Base-by-base conservation (phyloP, 37 sponge, comb jelly and placozoan genomes). In the Bolinopsis microptera region DNA sequence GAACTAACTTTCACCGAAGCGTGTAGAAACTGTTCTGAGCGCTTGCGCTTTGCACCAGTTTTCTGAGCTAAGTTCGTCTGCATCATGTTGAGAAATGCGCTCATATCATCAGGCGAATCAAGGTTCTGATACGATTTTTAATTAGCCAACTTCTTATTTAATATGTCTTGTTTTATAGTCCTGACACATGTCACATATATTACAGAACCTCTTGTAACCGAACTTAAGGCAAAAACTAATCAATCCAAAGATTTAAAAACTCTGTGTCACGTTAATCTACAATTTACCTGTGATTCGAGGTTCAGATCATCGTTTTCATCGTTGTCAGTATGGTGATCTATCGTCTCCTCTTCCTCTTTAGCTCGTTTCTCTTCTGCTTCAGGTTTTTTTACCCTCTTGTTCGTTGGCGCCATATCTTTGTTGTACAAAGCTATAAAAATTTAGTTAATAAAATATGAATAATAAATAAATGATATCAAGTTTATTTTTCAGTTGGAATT, bases 1-100 rank as follows among this genome's bases (percentile, higher is more conserved):
- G 31, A 18, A 41, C 90, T 86, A 28, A 86, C 90, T 86, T 86
- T 86, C 31, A 86, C 30, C 48, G 61, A 41, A 16, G 90, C 90
- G 39, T 86, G 22, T 8, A 86, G 61, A 27, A 86, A 86, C 90
- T 86, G 90, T 39, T 86, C 61, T 18, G 90, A 86, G 32, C 30
- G 40, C 61, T 41, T 39, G 9, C 61, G 34, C 61, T 41, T 86
- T 24, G 61, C 61, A 9, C 61, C 90, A 3, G 90, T 86, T 41
- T 41, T 39, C 90, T 86, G 90, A 5, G 90, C 41, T 1, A 86
- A 2, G 26, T 28, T 41, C 2, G 41, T 86, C 90, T 86, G 90
- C 23, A 86, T 36, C 61, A 86, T 86, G 30, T 38, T 86, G 48
- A 86, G 34, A 0, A 86, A 39, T 28, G 21, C 36, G 41, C 30